These are phyloP conservation scores for Lagocephalus sceleratus DNA, from an alignment of 2,797 vertebrate genomes.

Conservation along the genomic window DNA sequence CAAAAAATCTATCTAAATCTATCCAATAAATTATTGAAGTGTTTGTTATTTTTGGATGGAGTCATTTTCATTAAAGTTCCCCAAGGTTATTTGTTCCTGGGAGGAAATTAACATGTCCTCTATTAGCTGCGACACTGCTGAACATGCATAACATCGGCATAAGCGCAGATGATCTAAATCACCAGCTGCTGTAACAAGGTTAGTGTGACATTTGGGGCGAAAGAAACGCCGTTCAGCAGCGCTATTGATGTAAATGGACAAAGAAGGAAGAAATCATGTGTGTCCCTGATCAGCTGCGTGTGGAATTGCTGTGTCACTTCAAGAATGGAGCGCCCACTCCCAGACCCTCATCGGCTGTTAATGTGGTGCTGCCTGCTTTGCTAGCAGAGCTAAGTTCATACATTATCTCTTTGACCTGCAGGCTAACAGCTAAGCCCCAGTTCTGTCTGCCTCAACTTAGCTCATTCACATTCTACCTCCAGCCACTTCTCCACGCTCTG, in stretches of 20 bases:
- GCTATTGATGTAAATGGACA: not conserved
- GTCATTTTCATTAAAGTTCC: slow-evolving; percentile 3
- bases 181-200: slow-evolving; percentile 38
- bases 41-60: too few relatives aligned
- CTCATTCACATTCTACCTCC: slow-evolving; percentile 64
- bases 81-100: slow-evolving; percentile 7
- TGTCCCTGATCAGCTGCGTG: slow-evolving; percentile 23
- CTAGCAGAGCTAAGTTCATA: slow-evolving; percentile 66
- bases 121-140: slow-evolving; percentile 26
- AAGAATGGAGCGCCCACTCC: slow-evolving; percentile 27
- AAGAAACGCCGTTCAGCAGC: slow-evolving; percentile 13
- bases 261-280: slow-evolving; percentile 22
- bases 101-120: slow-evolving; percentile 9
- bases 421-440: slow-evolving; percentile 69
- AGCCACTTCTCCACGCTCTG: slow-evolving; percentile 41
- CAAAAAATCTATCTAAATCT: slow-evolving; percentile 1
- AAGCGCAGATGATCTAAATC: slow-evolving; percentile 34
- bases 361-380: slow-evolving; percentile 50
- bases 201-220: slow-evolving; percentile 19
- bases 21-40: slow-evolving; percentile 12
- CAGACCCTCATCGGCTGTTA: slow-evolving; percentile 49
- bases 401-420: slow-evolving; percentile 68
- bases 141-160: slow-evolving; percentile 34
- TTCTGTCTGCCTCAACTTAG: slow-evolving; percentile 70
- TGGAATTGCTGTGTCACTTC: slow-evolving; percentile 27